Conservation (phyloP, 2,113 vertebrate species). For the Lepidothrix coronata region DNA sequence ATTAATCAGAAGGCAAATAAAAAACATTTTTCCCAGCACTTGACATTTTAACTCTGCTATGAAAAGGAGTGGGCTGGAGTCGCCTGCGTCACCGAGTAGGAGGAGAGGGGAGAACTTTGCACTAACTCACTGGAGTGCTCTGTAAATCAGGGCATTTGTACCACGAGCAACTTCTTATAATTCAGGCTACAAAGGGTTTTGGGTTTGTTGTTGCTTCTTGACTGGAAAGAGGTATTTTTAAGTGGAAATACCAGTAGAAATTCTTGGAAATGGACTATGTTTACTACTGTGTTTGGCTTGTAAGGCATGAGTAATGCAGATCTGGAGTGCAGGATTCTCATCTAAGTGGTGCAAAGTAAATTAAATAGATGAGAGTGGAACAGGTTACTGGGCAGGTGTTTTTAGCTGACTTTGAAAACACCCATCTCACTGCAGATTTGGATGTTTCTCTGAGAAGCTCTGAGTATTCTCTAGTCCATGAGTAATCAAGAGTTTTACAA, state of each 20-base stretch:
- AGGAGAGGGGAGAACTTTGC: constrained; percentile 23
- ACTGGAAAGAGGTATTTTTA: neutral
- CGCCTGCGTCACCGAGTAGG: constrained; percentile 49
- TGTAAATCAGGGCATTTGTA: constrained; percentile 30
- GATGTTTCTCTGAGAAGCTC: neutral
- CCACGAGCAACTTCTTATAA: neutral
- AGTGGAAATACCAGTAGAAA: neutral
- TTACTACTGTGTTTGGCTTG: neutral
- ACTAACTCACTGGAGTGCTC: neutral
- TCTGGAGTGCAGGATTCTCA: neutral
- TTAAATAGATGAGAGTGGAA: neutral
- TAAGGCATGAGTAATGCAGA: neutral
- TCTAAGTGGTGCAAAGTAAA: neutral
- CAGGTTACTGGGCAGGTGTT: neutral
- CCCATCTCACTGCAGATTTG: neutral
- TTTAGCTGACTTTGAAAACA: neutral
- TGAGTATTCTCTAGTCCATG: neutral
- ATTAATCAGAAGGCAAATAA: constrained; percentile 29
- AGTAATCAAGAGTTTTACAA: neutral
- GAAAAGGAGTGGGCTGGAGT: constrained; percentile 39
- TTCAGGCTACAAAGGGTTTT: neutral
- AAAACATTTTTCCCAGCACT: neutral
- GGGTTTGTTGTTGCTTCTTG: neutral
- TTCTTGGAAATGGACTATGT: neutral
- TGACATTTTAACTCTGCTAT: constrained; percentile 52